Base-by-base conservation (phyloP, 37 sponge, comb jelly and placozoan genomes). In the Ephydatia muelleri region DNA sequence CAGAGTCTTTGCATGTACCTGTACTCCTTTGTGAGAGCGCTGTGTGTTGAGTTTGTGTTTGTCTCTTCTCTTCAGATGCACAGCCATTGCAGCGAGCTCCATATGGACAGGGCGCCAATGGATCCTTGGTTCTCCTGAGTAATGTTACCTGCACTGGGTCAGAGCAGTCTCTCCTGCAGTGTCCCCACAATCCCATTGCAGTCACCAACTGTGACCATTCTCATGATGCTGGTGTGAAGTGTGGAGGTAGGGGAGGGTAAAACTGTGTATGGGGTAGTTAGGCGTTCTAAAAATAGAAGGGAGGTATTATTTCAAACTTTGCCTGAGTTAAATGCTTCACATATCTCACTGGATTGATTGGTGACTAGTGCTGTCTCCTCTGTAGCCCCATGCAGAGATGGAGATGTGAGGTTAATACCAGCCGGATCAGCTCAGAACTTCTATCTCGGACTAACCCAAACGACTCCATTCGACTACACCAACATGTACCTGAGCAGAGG, bases 131-230 rank as follows among this genome's bases (percentile, higher is more conserved):
- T 9, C 74, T 73, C 32, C 37, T 73, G 8, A 28, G 28, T 38
- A 37, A 73, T 14, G 74, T 73, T 23, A 73, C 23, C 74, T 73
- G 74, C 74, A 73, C 32, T 73, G 74, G 74, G 9, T 8, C 74
- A 73, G 74, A 73, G 11, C 21, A 21, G 35, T 38, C 74, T 27
- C 32, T 73, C 25, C 74, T 73, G 32, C 23, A 31, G 25, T 73
- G 74, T 73, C 23, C 74, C 4, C 32, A 73, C 32, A 73, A 73
- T 35, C 19, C 74, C 1, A 57, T 57, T 16, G 33, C 21, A 36
- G 26, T 13, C 36, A 75, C 37, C 36, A 75, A 6, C 8, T 75
- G 75, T 75, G 75, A 75, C 37, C n/a, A 38, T 38, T 75, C 75
- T 0, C 36, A 75, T 31, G 75, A 75, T 26, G 75, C 75, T 35